Evolutionary conservation across 2,888 invertebrate species (phyloP).

Genomic region (Timema podura): DNA sequence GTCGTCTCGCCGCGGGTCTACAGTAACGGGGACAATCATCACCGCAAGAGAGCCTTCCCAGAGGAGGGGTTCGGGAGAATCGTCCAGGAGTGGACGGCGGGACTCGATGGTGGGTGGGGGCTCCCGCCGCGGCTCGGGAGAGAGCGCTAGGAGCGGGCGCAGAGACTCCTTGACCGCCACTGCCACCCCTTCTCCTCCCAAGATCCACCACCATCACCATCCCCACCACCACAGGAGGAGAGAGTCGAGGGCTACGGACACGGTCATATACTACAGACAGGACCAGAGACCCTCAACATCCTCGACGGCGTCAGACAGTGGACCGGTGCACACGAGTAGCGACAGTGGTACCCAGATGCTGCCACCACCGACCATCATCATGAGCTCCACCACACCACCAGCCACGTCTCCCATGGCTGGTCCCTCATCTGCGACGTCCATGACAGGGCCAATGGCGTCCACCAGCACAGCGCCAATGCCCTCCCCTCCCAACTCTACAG

Average conservation of each 20-base stretch:
- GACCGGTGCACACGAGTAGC: constrained; percentile 51
- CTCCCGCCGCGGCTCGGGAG: constrained; percentile 24
- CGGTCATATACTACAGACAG: constrained; percentile 53
- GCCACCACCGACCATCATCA: constrained; percentile 71
- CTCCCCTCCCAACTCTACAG: constrained; percentile 20
- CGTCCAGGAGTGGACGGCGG: constrained; percentile 26
- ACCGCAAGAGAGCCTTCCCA: constrained; percentile 27
- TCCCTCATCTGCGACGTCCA: neutral
- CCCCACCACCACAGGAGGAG: constrained; percentile 38
- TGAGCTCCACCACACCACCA: constrained; percentile 78
- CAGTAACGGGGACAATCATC: constrained; percentile 25
- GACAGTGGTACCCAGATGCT: constrained; percentile 33
- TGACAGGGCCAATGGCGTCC: constrained; percentile 14
- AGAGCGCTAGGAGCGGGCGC: constrained; percentile 34
- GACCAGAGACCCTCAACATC: constrained; percentile 68
- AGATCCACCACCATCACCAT: constrained; percentile 33
- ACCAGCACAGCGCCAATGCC: neutral
- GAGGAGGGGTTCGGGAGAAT: constrained; percentile 31
- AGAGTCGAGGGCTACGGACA: constrained; percentile 39
- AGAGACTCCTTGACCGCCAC: constrained; percentile 33
- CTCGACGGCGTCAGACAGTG: constrained; percentile 69
- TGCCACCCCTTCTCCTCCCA: constrained; percentile 48
- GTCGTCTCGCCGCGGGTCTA: constrained; percentile 51
- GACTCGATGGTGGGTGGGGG: constrained; percentile 23
- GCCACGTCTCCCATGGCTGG: constrained; percentile 68